Evolutionary conservation across 2,113 vertebrate genomes (phyloP).

Genomic region (Poecile atricapillus): DNA sequence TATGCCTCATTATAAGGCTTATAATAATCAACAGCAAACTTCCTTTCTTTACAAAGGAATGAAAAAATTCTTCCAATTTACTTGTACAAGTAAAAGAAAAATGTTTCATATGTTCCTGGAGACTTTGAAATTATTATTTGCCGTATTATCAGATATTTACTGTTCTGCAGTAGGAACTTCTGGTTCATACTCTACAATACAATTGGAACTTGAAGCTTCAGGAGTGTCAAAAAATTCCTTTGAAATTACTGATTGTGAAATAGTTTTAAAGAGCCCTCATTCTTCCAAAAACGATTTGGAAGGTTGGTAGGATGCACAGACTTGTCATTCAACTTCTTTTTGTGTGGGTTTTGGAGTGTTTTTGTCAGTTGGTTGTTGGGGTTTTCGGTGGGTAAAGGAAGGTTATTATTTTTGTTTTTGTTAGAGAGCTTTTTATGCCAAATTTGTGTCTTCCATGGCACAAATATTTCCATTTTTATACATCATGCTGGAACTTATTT

Average conservation of each 20-base stretch:
- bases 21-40: background rate
- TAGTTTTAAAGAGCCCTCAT: background rate
- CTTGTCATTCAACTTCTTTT: background rate
- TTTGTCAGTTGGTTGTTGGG: no score
- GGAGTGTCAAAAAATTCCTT: background rate
- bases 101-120: background rate
- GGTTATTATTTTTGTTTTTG: background rate
- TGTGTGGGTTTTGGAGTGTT: background rate
- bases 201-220: background rate
- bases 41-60: background rate
- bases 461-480: background rate
- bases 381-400: fast-evolving
- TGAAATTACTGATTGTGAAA: background rate
- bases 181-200: background rate
- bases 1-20: background rate
- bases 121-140: background rate
- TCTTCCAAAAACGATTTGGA: background rate
- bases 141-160: background rate
- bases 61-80: background rate
- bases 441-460: background rate
- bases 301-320: background rate
- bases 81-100: background rate
- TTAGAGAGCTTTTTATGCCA: background rate
- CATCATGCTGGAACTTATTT: background rate
- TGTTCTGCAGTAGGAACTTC: background rate